A percentile compares a stretch with the other conserved stretches of the same genome.
These are phyloP conservation scores for Heliconius hortense DNA, from an alignment of 2,888 invertebrate species.

Conservation along the genomic window DNA sequence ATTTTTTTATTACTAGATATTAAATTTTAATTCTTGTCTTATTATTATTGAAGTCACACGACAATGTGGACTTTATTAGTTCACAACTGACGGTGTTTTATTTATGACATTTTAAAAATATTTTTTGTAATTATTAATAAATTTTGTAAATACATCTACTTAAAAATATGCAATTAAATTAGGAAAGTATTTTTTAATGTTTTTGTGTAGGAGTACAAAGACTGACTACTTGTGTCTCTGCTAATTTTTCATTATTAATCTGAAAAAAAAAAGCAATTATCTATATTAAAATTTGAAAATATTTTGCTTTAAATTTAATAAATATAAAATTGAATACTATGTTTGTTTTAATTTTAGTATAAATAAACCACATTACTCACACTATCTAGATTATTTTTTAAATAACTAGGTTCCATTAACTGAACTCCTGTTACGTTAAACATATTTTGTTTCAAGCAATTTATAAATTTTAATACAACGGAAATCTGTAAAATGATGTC, in stretches of 20 bases:
- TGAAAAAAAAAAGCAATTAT: slow-evolving; percentile 46
- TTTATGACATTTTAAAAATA: neutral
- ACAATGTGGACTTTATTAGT: neutral
- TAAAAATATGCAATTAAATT: neutral
- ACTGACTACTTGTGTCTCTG: slow-evolving; percentile 65
- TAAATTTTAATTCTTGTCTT: neutral
- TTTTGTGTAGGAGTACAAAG: slow-evolving; percentile 71
- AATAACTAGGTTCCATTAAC: slow-evolving; percentile 44
- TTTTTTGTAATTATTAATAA: neutral
- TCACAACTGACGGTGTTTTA: neutral
- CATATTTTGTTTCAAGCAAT: slow-evolving; percentile 59
- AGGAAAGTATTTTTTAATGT: neutral
- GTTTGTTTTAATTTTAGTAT: neutral
- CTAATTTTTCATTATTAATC: slow-evolving; percentile 47
- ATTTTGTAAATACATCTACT: neutral
- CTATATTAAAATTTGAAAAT: slow-evolving; percentile 5
- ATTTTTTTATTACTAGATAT: neutral
- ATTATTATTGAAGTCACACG: neutral
- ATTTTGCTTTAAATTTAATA: neutral
- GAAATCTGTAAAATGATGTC: slow-evolving; percentile 51
- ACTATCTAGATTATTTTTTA: slow-evolving; percentile 37
- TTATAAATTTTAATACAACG: slow-evolving; percentile 58
- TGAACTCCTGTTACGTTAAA: slow-evolving; percentile 53
- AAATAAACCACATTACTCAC: slow-evolving; percentile 40
- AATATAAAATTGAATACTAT: neutral